Evolutionary conservation across 2,797 vertebrate genomes (phyloP).

Genomic region (Ceryle rudis): DNA sequence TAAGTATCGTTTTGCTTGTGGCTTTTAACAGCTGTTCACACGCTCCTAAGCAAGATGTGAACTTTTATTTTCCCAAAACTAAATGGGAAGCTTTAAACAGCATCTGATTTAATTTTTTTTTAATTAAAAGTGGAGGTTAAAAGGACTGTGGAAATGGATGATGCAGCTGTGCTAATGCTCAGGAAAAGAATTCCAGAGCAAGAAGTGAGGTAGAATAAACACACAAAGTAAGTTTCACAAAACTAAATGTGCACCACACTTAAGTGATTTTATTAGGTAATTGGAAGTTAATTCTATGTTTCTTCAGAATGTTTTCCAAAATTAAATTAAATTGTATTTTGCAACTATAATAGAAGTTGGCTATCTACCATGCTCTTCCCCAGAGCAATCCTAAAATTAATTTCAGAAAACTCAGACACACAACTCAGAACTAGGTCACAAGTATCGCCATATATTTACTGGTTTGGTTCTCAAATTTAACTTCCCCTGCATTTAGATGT

Average conservation of each 20-base stretch:
- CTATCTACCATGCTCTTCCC: background rate
- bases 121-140: constrained; percentile 70
- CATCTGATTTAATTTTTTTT: constrained; percentile 71
- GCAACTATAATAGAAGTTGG: background rate
- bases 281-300: constrained; percentile 28
- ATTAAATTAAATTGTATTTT: background rate
- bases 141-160: constrained; percentile 46
- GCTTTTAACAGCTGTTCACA: constrained; percentile 74
- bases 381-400: background rate
- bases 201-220: constrained; percentile 67
- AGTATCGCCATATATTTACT: background rate
- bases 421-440: background rate
- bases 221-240: constrained; percentile 43
- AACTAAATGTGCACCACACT: background rate
- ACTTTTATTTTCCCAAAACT: constrained; percentile 69
- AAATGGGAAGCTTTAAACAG: constrained; percentile 63
- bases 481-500: background rate
- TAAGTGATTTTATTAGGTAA: constrained; percentile 18
- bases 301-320: constrained; percentile 11
- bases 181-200: constrained; percentile 55
- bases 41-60: constrained; percentile 64
- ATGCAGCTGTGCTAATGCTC: constrained; percentile 68
- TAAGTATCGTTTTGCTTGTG: constrained; percentile 66
- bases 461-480: background rate
- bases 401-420: background rate